phyloP scores from a whole-genome alignment of 2,797 vertebrate species.

The Fratercula arctica region DNA sequence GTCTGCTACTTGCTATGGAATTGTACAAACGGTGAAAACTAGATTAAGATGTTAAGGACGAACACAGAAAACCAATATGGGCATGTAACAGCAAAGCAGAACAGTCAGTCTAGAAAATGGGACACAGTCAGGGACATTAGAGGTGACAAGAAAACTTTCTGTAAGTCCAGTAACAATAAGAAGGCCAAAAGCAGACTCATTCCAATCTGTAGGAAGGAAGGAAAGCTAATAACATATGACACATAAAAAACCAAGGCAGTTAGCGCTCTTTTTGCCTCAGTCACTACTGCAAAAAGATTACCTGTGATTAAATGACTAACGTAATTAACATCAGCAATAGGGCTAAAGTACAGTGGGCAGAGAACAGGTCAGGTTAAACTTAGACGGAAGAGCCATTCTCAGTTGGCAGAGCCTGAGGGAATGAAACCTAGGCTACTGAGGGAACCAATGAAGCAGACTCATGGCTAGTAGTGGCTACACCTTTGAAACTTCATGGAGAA shows the following conservation, averaged over 20 bases:
- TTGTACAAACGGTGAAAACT: neutral
- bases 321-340: neutral
- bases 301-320: constrained; percentile 25
- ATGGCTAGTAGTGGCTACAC: neutral
- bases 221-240: neutral
- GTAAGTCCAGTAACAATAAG: neutral
- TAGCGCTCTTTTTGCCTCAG: neutral
- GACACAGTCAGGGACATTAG: neutral
- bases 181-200: neutral
- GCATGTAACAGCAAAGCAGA: neutral
- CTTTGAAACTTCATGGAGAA: neutral
- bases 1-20: neutral
- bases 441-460: neutral
- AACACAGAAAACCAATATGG: neutral
- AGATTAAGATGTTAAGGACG: neutral
- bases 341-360: neutral
- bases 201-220: neutral
- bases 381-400: neutral
- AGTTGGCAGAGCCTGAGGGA: neutral
- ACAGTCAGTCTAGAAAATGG: neutral
- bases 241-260: neutral
- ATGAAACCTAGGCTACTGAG: neutral
- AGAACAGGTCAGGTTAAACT: neutral
- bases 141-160: neutral
- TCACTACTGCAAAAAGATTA: neutral